Conservation (phyloP, 2,113 vertebrate species). For the Poicephalus gulielmi region DNA sequence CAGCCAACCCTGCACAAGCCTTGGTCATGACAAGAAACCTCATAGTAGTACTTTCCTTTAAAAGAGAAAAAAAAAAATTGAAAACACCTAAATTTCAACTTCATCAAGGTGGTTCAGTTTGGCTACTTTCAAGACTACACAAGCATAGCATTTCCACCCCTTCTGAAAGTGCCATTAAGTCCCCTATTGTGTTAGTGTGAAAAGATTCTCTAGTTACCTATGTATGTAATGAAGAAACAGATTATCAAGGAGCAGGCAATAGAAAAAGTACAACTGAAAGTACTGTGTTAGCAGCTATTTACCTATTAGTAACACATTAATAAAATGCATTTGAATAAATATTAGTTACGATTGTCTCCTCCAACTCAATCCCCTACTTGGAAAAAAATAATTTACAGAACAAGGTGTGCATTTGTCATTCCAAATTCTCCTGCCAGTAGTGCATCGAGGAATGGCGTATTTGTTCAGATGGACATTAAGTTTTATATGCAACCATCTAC, state of each 20-base stretch:
- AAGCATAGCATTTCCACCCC: neutral
- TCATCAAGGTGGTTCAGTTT: neutral
- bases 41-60: conserved; percentile 92
- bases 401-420: neutral
- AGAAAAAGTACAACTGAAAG: neutral
- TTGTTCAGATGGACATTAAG: neutral
- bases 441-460: neutral
- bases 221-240: neutral
- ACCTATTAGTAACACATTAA: neutral
- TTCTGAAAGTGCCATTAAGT: neutral
- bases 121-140: neutral
- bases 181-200: neutral
- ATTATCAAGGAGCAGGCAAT: neutral
- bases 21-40: conserved; percentile 93
- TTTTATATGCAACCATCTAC: neutral
- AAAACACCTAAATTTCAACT: neutral
- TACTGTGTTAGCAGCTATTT: neutral
- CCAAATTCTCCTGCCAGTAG: neutral
- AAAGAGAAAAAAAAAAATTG: neutral
- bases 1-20: conserved; percentile 95
- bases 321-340: neutral
- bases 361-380: neutral
- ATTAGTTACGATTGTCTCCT: neutral
- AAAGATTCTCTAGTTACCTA: neutral
- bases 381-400: neutral